These are phyloP conservation scores for Rhyacophila brunnea DNA, from an alignment of 1,140 invertebrate genomes.

Conservation along the genomic window DNA sequence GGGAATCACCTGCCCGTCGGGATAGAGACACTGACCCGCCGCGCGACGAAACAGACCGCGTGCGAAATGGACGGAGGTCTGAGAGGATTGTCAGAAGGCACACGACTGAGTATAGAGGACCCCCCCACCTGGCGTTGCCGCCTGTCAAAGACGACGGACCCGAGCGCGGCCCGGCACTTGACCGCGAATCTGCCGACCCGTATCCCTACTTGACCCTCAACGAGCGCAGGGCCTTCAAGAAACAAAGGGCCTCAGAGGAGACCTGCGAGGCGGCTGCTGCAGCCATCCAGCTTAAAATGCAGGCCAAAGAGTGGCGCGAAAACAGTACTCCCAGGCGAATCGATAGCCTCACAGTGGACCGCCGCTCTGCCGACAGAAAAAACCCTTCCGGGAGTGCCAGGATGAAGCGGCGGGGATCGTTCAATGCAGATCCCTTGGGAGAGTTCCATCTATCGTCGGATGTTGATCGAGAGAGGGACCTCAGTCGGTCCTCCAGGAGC, in stretches of 20 bases:
- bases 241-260: constrained; percentile 29
- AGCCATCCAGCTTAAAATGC: constrained; percentile 24
- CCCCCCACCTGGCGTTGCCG: constrained; percentile 20
- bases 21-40: constrained; percentile 2
- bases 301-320: constrained; percentile 27
- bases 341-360: constrained; percentile 27
- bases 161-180: constrained; percentile 20
- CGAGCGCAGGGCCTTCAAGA: constrained; percentile 12
- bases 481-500: constrained; percentile 23
- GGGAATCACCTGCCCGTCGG: constrained; percentile 2
- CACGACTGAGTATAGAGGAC: constrained; percentile 30
- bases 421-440: constrained; percentile 20
- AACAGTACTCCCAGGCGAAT: constrained; percentile 17
- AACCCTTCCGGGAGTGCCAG: constrained; percentile 21
- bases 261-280: constrained; percentile 22
- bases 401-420: constrained; percentile 29
- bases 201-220: constrained; percentile 26
- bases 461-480: constrained; percentile 15
- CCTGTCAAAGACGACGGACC: constrained; percentile 20
- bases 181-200: not conserved
- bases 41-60: constrained; percentile 16
- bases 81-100: constrained; percentile 23
- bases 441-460: constrained; percentile 22
- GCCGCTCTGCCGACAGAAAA: constrained; percentile 15
- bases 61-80: constrained; percentile 9